phyloP scores from a whole-genome alignment of 2,113 vertebrate genomes.

The Melanocharis versteri region DNA sequence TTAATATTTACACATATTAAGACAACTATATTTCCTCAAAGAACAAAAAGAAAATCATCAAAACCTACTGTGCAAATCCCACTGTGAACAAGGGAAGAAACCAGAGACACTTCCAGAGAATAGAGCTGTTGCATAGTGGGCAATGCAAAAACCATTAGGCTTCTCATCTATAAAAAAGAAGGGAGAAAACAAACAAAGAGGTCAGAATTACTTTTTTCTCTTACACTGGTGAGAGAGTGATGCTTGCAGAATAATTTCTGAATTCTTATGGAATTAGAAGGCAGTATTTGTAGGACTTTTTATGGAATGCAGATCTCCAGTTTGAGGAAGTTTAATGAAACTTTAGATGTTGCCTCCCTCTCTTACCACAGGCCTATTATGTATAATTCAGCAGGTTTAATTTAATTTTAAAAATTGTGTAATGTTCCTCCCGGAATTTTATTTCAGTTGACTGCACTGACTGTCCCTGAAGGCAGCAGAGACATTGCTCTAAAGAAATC shows the following conservation, averaged over 20 bases:
- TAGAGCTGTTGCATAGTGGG: constrained; percentile 85
- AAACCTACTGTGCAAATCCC: constrained; percentile 84
- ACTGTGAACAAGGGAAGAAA: constrained; percentile 85
- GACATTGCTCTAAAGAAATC: background rate
- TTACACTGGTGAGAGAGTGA: background rate
- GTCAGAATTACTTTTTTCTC: background rate
- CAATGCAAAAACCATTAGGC: constrained; percentile 82
- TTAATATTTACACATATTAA: background rate
- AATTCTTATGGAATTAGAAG: background rate
- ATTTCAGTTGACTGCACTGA: background rate
- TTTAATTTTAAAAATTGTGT: background rate
- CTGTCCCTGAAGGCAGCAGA: background rate
- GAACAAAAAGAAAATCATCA: background rate
- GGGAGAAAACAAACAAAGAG: background rate
- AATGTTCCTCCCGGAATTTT: background rate
- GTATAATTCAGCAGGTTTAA: background rate
- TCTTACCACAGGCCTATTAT: background rate
- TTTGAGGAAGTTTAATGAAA: background rate
- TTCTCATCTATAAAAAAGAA: constrained; percentile 74
- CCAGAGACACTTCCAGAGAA: constrained; percentile 83
- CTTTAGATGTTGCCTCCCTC: background rate
- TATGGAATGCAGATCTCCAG: background rate
- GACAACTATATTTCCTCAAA: background rate
- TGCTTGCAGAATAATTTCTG: background rate
- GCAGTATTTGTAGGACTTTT: background rate